These are phyloP conservation scores for Maccullochella peelii DNA, from an alignment of 2,113 vertebrate species.

Conservation along the genomic window DNA sequence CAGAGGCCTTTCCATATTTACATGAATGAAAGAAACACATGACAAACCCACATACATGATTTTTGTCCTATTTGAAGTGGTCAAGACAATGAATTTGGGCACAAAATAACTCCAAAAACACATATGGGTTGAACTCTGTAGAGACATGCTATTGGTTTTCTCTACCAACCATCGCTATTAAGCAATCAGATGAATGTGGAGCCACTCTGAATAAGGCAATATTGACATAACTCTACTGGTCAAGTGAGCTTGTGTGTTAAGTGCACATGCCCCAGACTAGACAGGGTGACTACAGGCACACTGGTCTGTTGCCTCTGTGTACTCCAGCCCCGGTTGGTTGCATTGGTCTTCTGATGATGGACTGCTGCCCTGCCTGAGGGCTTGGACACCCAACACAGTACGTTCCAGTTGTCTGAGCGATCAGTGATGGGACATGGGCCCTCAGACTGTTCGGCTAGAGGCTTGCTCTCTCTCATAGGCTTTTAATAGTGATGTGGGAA, in stretches of 20 bases:
- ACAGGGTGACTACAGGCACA: conserved; percentile 50
- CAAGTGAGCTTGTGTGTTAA: conserved; percentile 64
- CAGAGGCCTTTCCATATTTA: not conserved
- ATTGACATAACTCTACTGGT: conserved; percentile 75
- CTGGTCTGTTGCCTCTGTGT: conserved; percentile 43
- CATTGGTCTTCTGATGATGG: conserved; percentile 62
- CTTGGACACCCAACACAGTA: conserved; percentile 57
- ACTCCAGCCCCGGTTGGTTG: conserved; percentile 49
- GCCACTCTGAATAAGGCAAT: conserved; percentile 65
- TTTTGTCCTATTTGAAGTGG: not conserved
- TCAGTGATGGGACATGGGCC: conserved; percentile 61
- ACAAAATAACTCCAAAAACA: not conserved
- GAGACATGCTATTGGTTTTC: conserved; percentile 40
- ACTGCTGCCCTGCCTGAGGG: conserved; percentile 54
- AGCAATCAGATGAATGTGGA: conserved; percentile 61
- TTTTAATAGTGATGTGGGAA: conserved; percentile 31
- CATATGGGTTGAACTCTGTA: conserved; percentile 9
- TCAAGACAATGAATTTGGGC: not conserved
- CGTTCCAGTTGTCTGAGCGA: conserved; percentile 65
- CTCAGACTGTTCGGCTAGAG: conserved; percentile 5
- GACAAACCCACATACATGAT: not conserved
- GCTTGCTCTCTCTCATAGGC: not conserved
- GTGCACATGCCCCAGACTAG: conserved; percentile 51
- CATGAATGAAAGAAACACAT: not conserved
- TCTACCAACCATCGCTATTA: conserved; percentile 39